Evolutionary conservation across 1,140 invertebrate species (phyloP), one percentile per base, ranked within the genome.

Genomic region (Caenorhabditis remanei): DNA sequence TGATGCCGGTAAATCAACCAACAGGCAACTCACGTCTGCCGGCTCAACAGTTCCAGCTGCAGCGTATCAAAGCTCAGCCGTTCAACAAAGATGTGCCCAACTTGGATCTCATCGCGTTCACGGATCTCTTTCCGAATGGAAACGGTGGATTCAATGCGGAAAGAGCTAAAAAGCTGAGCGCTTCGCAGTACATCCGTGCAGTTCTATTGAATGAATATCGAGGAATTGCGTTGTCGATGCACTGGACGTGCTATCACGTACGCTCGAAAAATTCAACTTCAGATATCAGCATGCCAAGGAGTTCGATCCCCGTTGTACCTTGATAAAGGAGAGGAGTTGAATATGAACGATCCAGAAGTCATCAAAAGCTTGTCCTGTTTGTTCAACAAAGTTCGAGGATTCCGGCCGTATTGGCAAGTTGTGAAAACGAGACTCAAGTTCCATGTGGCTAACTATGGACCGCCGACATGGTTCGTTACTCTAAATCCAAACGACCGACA

Each of bases 401-500:
- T 63, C 58, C 9, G 13, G 32, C 58, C 21, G 58, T 63, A 6
- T 32, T 63, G 58, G 58, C 6, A 24, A 19, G 5, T 13, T 13
- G 21, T 63, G 5, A 63, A 63, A 32, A 63, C 21, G 2, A 4
- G 58, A 8, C 58, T 63, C n/a, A 21, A 24, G n/a, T 63, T 63
- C 21, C 19, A 63, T 21, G n/a, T 9, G 85, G 7, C 32, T 56
- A 4, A 21, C 7, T 19, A 63, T 32, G 85, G 85, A 19, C 6
- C 83, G n/a, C 85, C 85, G 4, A 84, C 63, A n/a, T 84, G 32
- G 24, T 86, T 86, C 46, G 48, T 86, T 5, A 86, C 75, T 4
- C 40, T 75, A 4, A 86, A 86, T n/a, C 85, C 85, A 7, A 50
- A 46, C 21, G 85, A 85, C 19, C 8, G 40, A 6, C 5, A 84